These are phyloP conservation scores for Notospermus geniculatus DNA, from an alignment of 1,140 invertebrate genomes.

Conservation along the genomic window DNA sequence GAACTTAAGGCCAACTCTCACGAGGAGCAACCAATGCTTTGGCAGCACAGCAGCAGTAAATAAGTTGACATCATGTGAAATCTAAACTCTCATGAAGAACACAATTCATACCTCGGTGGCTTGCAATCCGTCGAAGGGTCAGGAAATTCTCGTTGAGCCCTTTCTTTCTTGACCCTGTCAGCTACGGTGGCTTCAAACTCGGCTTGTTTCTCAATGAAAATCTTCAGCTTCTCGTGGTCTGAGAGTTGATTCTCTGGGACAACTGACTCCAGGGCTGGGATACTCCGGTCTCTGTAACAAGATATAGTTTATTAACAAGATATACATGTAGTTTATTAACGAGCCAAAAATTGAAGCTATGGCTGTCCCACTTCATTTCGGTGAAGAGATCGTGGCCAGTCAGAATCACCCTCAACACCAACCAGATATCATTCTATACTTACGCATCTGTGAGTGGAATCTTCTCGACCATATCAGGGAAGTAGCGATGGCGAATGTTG, in stretches of 20 bases:
- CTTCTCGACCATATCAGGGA: slow-evolving; percentile 78
- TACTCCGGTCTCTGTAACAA: slow-evolving; percentile 72
- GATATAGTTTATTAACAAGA: background rate
- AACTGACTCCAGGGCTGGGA: slow-evolving; percentile 75
- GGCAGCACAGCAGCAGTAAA: slow-evolving; percentile 44
- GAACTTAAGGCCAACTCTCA: too few relatives aligned
- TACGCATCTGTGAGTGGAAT: slow-evolving; percentile 77
- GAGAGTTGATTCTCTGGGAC: slow-evolving; percentile 59
- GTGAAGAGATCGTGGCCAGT: too few relatives aligned
- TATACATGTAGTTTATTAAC: background rate
- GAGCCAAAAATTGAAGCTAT: slow-evolving; percentile 15
- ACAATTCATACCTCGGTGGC: slow-evolving; percentile 62
- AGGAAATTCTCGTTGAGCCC: slow-evolving; percentile 38
- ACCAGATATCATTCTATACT: too few relatives aligned
- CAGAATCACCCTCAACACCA: too few relatives aligned
- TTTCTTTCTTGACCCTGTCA: slow-evolving; percentile 29
- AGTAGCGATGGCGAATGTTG: slow-evolving; percentile 72
- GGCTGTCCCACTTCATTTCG: too few relatives aligned
- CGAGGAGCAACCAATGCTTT: too few relatives aligned
- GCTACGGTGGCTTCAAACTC: slow-evolving; percentile 39
- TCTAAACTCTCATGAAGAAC: slow-evolving; percentile 5
- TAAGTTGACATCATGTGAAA: background rate
- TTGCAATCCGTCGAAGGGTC: slow-evolving; percentile 68
- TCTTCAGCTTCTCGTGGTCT: slow-evolving; percentile 59
- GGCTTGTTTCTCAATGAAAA: slow-evolving; percentile 36